Conservation (phyloP, 2,113 vertebrate genomes). For the Neolamprologus kungweensis region DNA sequence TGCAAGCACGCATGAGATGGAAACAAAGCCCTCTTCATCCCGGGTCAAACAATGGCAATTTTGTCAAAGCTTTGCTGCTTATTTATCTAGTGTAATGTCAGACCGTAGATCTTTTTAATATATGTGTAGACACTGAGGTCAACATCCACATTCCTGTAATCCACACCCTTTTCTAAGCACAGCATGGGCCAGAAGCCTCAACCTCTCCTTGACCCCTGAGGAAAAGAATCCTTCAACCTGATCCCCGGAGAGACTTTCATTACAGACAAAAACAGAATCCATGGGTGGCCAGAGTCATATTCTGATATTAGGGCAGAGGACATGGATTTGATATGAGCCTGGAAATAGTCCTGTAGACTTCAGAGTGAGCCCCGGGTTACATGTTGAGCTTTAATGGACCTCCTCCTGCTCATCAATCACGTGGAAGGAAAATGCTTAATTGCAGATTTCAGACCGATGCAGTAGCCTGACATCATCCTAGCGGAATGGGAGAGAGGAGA, state of each 20-base stretch:
- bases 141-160: slow-evolving; percentile 56
- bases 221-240: slow-evolving; percentile 56
- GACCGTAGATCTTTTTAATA: slow-evolving; percentile 13
- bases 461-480: slow-evolving; percentile 55
- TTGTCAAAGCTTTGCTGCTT: background rate
- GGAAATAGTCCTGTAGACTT: slow-evolving; percentile 49
- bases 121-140: slow-evolving; percentile 19
- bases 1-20: background rate
- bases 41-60: background rate
- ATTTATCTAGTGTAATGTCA: slow-evolving; percentile 21
- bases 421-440: slow-evolving; percentile 62
- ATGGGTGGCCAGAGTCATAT: slow-evolving; percentile 59
- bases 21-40: background rate
- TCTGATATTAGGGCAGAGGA: slow-evolving; percentile 63
- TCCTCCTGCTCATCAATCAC: slow-evolving; percentile 62
- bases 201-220: slow-evolving; percentile 66
- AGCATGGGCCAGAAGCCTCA: slow-evolving; percentile 56
- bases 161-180: slow-evolving; percentile 47
- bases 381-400: slow-evolving; percentile 47
- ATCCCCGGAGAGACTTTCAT: slow-evolving; percentile 65
- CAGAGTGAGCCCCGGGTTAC: slow-evolving; percentile 25
- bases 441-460: slow-evolving; percentile 55
- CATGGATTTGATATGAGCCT: slow-evolving; percentile 54
- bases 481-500: slow-evolving; percentile 45
- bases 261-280: slow-evolving; percentile 65